Conservation (phyloP, 2,113 vertebrate genomes). For the Diadophis punctatus region DNA sequence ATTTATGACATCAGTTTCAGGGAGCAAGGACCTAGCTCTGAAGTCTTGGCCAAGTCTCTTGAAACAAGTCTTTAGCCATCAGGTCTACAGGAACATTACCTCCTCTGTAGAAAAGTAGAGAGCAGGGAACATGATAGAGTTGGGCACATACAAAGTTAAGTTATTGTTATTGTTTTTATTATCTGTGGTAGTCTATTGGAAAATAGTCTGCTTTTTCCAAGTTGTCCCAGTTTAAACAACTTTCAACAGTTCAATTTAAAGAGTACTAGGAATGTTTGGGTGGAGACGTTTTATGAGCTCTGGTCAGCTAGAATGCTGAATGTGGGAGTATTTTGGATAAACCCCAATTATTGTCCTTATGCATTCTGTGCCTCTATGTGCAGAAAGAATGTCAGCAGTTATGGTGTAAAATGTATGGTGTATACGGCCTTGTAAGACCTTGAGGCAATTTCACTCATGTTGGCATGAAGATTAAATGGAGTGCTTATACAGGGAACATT, state of each 20-base stretch:
- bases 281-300: not conserved
- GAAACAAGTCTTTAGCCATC: not conserved
- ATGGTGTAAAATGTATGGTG: not conserved
- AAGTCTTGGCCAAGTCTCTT: not conserved
- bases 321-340: not conserved
- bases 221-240: not conserved
- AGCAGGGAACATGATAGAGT: not conserved
- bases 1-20: not conserved
- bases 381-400: not conserved
- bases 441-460: not conserved
- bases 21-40: not conserved
- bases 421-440: not conserved
- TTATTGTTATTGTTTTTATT: not conserved
- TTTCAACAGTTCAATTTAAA: not conserved
- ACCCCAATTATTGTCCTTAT: not conserved
- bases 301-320: not conserved
- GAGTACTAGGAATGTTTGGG: not conserved
- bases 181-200: not conserved
- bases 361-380: not conserved
- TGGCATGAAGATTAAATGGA: not conserved
- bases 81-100: not conserved
- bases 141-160: not conserved
- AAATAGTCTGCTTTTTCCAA: not conserved
- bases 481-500: not conserved
- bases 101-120: not conserved